Percentiles rank a stretch among this genome's conserved stretches.
These are phyloP conservation scores for Meloidogyne exigua DNA, from an alignment of 1,140 invertebrate species.

Conservation along the genomic window DNA sequence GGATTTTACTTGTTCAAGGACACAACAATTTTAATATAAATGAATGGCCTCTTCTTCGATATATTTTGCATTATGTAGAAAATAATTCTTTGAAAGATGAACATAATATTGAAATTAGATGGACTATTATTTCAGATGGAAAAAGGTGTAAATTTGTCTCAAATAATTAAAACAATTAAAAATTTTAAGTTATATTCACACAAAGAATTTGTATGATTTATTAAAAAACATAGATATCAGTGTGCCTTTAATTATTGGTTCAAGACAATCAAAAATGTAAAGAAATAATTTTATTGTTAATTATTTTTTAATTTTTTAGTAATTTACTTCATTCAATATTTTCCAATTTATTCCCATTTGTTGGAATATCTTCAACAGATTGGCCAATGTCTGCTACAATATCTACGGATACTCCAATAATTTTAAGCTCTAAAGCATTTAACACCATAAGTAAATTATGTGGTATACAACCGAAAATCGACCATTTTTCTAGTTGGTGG, in stretches of 20 bases:
- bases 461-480: background rate
- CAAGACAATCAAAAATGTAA: slow-evolving; percentile 7
- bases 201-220: slow-evolving; percentile 8
- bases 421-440: background rate
- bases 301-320: slow-evolving; percentile 8
- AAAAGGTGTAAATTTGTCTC: background rate
- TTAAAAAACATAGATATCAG: background rate
- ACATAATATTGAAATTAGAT: background rate
- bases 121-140: slow-evolving; percentile 18
- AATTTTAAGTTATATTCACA: slow-evolving; percentile 17
- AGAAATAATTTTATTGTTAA: background rate
- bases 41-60: slow-evolving; percentile 9
- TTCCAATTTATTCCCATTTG: slow-evolving; percentile 15
- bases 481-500: background rate
- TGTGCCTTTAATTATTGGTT: slow-evolving; percentile 18
- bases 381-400: slow-evolving; percentile 14
- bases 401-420: slow-evolving; percentile 5
- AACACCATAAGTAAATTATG: background rate
- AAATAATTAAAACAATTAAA: background rate
- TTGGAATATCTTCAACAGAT: background rate
- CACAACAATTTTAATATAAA: background rate
- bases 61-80: slow-evolving; percentile 10
- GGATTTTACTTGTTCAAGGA: slow-evolving; percentile 15
- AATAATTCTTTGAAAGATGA: background rate
- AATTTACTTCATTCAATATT: slow-evolving; percentile 13